Evolutionary conservation across 2,113 vertebrate genomes (phyloP), one percentile per base, ranked within the genome.

Genomic region (Thinocorus orbignyianus): DNA sequence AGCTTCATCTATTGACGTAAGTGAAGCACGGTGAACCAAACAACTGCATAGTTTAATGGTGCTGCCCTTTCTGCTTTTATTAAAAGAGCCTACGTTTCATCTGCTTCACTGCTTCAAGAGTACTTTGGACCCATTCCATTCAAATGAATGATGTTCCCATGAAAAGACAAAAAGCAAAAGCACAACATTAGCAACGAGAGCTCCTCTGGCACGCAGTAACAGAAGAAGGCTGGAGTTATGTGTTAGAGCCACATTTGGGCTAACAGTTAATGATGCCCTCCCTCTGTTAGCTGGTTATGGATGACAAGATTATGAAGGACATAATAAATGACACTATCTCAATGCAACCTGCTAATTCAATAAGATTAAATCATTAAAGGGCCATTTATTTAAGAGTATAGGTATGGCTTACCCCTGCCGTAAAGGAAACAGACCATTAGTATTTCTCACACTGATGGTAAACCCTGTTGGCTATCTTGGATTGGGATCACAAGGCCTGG

Each of bases 221-320:
- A 78, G 81, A 74, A 70, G 91, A 88, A 54, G 7, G 8, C 13
- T 12, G 33, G 65, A 48, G 66, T 83, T 94, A 66, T 31, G 65
- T 62, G 33, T 84, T 95, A 88, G 86, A 96, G 72, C 68, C 54
- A 12, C n/a, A 57, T 89, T 28, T 96, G 69, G 65, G 77, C 84
- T 93, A 86, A 84, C 81, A 97, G 88, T 91, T 94, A 90, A 86
- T 81, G 48, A 68, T 86, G 69, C 65, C 82, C 60, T 92, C 90
- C 74, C 88, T 95, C 95, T 64, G 74, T 86, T 92, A 58, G 19
- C 74, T 95, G 33, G 16, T 33, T 92, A 76, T 89, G 85, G 90
- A 97, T 89, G 80, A 85, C 95, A 92, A 39, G 66, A 87, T 66
- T 89, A 94, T 86, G 95, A 93, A 93, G 94, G 95, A 95, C 90